Evolutionary conservation across 1,140 invertebrate species (phyloP), one percentile per base, ranked within the genome.

Genomic region (Caenorhabditis remanei): DNA sequence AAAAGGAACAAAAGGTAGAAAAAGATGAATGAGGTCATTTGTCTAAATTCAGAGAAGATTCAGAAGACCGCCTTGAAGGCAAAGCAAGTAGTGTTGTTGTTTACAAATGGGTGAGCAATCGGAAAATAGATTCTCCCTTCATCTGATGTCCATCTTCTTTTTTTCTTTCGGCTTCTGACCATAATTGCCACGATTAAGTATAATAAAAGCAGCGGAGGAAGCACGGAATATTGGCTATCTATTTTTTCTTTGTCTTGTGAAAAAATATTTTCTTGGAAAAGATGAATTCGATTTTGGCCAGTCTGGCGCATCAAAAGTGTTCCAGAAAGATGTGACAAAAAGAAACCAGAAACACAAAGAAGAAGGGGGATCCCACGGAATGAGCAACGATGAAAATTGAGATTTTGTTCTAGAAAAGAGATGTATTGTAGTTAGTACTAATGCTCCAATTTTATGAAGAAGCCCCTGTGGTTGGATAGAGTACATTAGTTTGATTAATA

Each of bases 371-470:
- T 79, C 71, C 46, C 71, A 79, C 71, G 71, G 46, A 48, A 79
- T 79, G 71, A 79, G 71, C 71, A 79, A 79, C 71, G 46, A 79
- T 79, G 71, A 79, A 79, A 79, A 79, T 50, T 46, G 71, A 79
- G 43, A 79, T 79, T 79, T 50, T 63, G 43, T n/a, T 79, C 14
- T 53, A 53, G 50, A 53, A 53, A 53, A 79, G 24, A 46, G 21
- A 48, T 14, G 11, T 79, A 40, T 21, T 46, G 40, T 43, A 53
- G 50, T 46, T 50, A 79, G 46, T 50, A 50, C 71, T 79, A 79
- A 79, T 79, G 46, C 71, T 79, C 46, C 43, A 79, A 79, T 32
- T n/a, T 24, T 11, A 63, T 9, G 11, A n/a, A 43, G 67, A 79
- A 79, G 71, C 71, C 71, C 11, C 53, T 71, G 16, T 43, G 6